Conservation (phyloP, 2,113 vertebrate genomes). For the Mesembrinibis cayennensis region DNA sequence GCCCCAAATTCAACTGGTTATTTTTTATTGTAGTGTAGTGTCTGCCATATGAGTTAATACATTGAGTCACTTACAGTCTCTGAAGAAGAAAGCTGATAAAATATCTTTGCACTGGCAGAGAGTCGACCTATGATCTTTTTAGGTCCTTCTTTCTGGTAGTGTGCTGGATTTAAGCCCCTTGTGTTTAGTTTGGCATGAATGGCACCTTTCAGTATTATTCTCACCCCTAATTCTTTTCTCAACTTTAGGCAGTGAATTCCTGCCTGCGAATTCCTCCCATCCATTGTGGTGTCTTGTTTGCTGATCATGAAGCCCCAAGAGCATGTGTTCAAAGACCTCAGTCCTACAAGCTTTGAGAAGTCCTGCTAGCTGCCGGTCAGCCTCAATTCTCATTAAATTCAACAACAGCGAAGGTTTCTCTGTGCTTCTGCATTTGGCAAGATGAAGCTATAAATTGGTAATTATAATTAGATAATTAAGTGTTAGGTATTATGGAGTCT, state of each 20-base stretch:
- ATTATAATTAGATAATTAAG: neutral
- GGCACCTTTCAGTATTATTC: conserved; percentile 1
- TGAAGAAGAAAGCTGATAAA: conserved; percentile 45
- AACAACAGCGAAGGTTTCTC: neutral
- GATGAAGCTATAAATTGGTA: neutral
- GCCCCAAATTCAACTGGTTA: conserved; percentile 7
- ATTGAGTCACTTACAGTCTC: neutral
- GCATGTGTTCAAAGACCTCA: neutral
- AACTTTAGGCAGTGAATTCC: neutral
- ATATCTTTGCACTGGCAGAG: neutral
- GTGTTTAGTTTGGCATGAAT: conserved; percentile 2
- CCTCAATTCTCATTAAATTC: neutral
- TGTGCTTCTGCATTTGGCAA: neutral
- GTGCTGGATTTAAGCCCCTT: neutral
- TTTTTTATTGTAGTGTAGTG: conserved; percentile 17
- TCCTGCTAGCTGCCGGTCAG: neutral
- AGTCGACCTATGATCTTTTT: neutral
- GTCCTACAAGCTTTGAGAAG: neutral
- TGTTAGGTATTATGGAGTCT: neutral
- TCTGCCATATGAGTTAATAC: conserved; percentile 43
- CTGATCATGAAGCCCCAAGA: neutral
- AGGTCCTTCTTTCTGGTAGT: conserved; percentile 12
- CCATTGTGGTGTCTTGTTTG: neutral
- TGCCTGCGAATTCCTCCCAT: neutral
- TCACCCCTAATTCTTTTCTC: neutral